These are phyloP conservation scores for Frieseomelitta varia DNA, from an alignment of 1,140 invertebrate genomes.

Conservation along the genomic window DNA sequence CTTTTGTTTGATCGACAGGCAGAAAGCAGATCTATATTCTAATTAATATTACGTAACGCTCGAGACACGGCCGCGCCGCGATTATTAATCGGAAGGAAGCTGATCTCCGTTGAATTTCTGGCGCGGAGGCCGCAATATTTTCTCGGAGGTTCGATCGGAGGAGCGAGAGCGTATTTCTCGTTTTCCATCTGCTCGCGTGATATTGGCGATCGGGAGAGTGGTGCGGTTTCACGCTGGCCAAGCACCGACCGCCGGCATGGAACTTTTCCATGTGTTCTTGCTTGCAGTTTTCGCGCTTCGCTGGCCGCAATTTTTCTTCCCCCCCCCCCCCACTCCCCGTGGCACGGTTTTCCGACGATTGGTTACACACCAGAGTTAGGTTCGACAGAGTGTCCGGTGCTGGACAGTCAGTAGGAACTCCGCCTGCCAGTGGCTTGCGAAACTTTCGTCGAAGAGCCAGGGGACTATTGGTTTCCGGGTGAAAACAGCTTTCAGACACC, in stretches of 20 bases:
- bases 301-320: conserved; percentile 32
- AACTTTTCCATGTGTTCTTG: background rate
- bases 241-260: background rate
- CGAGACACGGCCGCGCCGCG: background rate
- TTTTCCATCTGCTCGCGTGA: background rate
- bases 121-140: too few species aligned
- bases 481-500: conserved; percentile 45
- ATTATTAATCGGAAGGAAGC: background rate
- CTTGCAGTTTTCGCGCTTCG: conserved; percentile 26
- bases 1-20: background rate
- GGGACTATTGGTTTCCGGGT: conserved; percentile 43
- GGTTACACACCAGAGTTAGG: background rate
- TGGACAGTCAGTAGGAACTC: background rate
- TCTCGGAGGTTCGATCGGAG: background rate
- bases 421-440: background rate
- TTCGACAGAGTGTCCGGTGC: background rate
- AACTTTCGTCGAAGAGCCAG: conserved; percentile 32
- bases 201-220: conserved; percentile 14
- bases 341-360: conserved; percentile 1
- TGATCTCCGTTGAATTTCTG: background rate
- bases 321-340: background rate
- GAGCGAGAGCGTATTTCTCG: background rate
- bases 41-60: background rate
- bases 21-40: background rate
- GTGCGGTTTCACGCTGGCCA: conserved; percentile 4